Base-by-base conservation (phyloP, 1,140 invertebrate species). In the Drosophila athabasca region DNA sequence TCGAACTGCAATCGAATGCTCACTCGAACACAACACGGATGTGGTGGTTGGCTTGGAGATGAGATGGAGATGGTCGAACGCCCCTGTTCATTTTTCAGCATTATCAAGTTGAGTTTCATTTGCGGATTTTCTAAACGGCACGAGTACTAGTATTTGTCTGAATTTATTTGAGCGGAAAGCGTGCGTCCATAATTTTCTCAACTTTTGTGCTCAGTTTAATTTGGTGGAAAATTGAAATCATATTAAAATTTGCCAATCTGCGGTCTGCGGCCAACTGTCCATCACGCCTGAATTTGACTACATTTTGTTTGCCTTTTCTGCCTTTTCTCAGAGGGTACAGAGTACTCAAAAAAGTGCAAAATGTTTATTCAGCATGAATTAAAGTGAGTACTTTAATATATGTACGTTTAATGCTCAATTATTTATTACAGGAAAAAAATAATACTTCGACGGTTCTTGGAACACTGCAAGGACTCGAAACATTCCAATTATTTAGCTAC, bases 151-250 rank as follows among this genome's bases (percentile, higher is more conserved):
- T 79, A 76, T 79, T 79, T 72, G 76, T 76, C 62, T 31, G 73
- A 72, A 79, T 79, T 76, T 72, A 79, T 79, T 79, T 76, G 61
- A 72, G 76, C 76, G 73, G 72, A 76, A 79, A 67, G 29, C 53
- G 17, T 64, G 54, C 75, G 71, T 71, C 55, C 60, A 53, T 67
- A 72, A 76, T 76, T 79, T 79, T 60, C 76, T 72, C 67, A 76
- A 70, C 62, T 76, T 76, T 79, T 76, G 72, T 72, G 76, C 73
- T 66, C 68, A 62, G 76, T 62, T 78, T 67, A 79, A 79, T 79
- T 79, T 79, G 55, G 67, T 61, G 76, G 76, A 76, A 79, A 79
- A 79, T 79, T 79, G 62, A 76, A 79, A 76, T 76, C 73, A 76
- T 79, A 79, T 79, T 76, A 67, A 79, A 76, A 71, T 75, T 77